Evolutionary conservation across 2,113 vertebrate genomes (phyloP).

Genomic region (Ornithorhynchus anatinus): DNA sequence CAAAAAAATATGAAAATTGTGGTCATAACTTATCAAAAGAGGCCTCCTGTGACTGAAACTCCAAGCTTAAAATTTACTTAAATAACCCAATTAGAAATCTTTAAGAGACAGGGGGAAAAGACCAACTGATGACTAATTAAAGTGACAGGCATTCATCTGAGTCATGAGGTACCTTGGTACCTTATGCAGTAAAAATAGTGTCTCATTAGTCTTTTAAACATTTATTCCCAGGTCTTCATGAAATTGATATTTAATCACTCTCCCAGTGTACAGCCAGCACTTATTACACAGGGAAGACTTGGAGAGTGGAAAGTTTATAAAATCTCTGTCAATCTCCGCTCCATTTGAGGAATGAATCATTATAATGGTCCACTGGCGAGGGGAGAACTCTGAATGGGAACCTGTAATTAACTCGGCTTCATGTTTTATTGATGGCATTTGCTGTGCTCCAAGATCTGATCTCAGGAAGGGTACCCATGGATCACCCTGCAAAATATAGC

Average conservation of each 20-base stretch:
- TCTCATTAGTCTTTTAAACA: conserved; percentile 73
- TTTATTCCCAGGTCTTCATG: conserved; percentile 68
- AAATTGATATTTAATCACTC: conserved; percentile 76
- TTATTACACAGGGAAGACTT: conserved; percentile 65
- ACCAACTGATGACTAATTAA: conserved; percentile 66
- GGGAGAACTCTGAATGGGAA: conserved; percentile 57
- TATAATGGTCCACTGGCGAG: conserved; percentile 63
- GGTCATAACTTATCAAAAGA: conserved; percentile 25
- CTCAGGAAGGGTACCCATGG: conserved; percentile 37
- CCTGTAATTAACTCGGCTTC: conserved; percentile 74
- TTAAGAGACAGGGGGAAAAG: conserved; percentile 18
- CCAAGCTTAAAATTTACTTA: conserved; percentile 49
- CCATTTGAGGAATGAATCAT: conserved; percentile 70
- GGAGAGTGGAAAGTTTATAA: conserved; percentile 70
- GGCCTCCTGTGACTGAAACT: conserved; percentile 25
- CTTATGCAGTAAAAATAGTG: conserved; percentile 67
- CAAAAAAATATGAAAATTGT: conserved; percentile 29
- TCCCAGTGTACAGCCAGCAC: conserved; percentile 59
- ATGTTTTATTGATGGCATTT: conserved; percentile 72
- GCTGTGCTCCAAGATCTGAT: conserved; percentile 55
- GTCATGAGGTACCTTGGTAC: conserved; percentile 62
- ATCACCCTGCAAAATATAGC: conserved; percentile 26
- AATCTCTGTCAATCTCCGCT: conserved; percentile 73
- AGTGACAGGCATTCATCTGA: conserved; percentile 65
- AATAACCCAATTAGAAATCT: conserved; percentile 41